These are phyloP conservation scores for Tetropium fuscum DNA, from an alignment of 2,888 invertebrate genomes.

Conservation along the genomic window DNA sequence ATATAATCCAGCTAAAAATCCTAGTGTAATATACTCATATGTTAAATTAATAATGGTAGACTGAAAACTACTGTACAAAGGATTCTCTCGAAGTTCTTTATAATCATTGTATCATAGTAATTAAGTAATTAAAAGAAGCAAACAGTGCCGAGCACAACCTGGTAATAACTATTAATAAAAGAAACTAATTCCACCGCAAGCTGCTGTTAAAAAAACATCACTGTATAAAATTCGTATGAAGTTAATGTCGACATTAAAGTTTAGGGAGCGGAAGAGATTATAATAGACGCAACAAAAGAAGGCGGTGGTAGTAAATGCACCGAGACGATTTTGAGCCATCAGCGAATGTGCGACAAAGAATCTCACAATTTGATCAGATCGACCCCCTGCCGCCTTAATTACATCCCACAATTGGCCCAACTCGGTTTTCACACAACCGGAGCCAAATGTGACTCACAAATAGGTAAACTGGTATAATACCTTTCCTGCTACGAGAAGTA, in stretches of 20 bases:
- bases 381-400: constrained; percentile 46
- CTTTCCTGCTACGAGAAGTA: constrained; percentile 45
- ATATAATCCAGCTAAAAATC: too few species aligned
- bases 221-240: constrained; percentile 2
- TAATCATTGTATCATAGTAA: too few species aligned
- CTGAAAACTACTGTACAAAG: too few species aligned
- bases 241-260: constrained; percentile 1
- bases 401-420: constrained; percentile 42
- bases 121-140: too few species aligned
- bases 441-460: constrained; percentile 42
- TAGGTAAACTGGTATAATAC: constrained; percentile 43
- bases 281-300: constrained; percentile 41
- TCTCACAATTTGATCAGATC: constrained; percentile 39
- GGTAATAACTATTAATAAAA: background rate
- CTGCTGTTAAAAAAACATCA: background rate
- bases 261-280: constrained; percentile 38
- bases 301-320: constrained; percentile 42
- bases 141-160: too few species aligned
- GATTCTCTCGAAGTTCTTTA: too few species aligned
- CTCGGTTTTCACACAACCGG: constrained; percentile 39
- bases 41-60: too few species aligned
- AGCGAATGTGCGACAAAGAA: constrained; percentile 38
- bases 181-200: background rate
- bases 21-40: too few species aligned
- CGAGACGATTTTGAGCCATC: constrained; percentile 33